phyloP scores from a whole-genome alignment of 2,113 vertebrate genomes.

The Psophia crepitans region DNA sequence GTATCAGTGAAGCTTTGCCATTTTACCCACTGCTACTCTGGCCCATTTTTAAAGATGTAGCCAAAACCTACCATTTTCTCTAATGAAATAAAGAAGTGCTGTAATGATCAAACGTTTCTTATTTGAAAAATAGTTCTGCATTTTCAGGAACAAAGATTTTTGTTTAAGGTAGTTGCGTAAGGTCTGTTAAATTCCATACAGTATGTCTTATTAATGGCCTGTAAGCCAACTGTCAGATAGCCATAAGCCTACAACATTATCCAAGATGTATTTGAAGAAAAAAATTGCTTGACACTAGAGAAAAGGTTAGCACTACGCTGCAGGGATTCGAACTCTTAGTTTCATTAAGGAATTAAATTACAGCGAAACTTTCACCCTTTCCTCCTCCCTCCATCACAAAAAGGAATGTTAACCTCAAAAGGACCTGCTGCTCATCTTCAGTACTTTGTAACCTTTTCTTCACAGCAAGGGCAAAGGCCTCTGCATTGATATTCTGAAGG shows the following conservation, averaged over 20 bases:
- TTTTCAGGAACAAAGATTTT: not conserved
- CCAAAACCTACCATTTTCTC: not conserved
- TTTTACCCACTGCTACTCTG: not conserved
- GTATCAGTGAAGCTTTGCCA: not conserved
- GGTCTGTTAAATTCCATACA: not conserved
- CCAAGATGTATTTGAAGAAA: not conserved
- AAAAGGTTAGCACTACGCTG: constrained; percentile 31
- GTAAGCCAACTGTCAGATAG: not conserved
- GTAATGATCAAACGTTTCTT: not conserved
- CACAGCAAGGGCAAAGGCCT: constrained; percentile 34
- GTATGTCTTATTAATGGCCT: constrained; percentile 3
- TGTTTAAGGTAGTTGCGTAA: not conserved
- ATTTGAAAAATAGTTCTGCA: not conserved
- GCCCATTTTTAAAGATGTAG: not conserved
- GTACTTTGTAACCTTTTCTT: constrained; percentile 27
- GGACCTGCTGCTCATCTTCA: not conserved
- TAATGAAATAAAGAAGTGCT: not conserved
- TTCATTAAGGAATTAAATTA: constrained; percentile 72
- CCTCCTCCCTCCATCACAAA: not conserved
- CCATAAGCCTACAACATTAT: not conserved
- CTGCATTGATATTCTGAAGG: constrained; percentile 24
- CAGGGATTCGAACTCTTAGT: constrained; percentile 57
- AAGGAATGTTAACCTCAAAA: constrained; percentile 4
- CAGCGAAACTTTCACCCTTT: constrained; percentile 32
- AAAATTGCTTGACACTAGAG: constrained; percentile 20